These are phyloP conservation scores for Bovichtus diacanthus DNA, from an alignment of 2,797 vertebrate genomes.

Conservation along the genomic window DNA sequence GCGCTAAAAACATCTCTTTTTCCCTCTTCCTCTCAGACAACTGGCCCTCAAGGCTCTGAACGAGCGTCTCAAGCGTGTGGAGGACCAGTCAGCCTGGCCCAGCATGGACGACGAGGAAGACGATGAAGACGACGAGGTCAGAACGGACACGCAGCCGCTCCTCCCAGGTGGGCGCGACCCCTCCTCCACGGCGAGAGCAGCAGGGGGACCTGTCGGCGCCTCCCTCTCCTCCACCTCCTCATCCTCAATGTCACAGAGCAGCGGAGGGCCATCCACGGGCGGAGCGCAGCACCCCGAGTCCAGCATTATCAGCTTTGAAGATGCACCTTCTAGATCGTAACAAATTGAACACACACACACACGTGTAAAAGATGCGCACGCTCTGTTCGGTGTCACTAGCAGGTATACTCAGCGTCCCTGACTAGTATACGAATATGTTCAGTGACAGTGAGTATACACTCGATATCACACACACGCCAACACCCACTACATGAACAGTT, in stretches of 20 bases:
- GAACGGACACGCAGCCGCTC: slow-evolving; percentile 84
- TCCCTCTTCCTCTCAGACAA: slow-evolving; percentile 84
- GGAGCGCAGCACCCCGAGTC: slow-evolving; percentile 86
- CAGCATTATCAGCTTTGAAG: slow-evolving; percentile 95
- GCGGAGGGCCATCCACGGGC: slow-evolving; percentile 56
- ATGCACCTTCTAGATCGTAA: slow-evolving; percentile 91
- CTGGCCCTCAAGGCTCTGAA: slow-evolving; percentile 97
- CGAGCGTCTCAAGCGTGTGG: slow-evolving; percentile 95
- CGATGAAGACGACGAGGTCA: slow-evolving; percentile 90
- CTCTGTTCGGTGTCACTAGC: slow-evolving; percentile 50
- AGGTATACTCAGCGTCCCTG: slow-evolving; percentile 53
- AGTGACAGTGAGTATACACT: slow-evolving; percentile 51
- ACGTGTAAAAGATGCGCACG: slow-evolving; percentile 32
- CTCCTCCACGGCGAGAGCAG: slow-evolving; percentile 47
- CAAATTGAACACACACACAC: slow-evolving; percentile 38
- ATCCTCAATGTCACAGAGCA: slow-evolving; percentile 66
- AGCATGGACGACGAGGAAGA: slow-evolving; percentile 98
- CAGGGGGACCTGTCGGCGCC: slow-evolving; percentile 50
- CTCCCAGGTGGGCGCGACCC: slow-evolving; percentile 75
- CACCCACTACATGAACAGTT: slow-evolving; percentile 39
- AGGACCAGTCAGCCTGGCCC: slow-evolving; percentile 96
- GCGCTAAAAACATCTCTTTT: too few species aligned
- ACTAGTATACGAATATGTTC: slow-evolving; percentile 57
- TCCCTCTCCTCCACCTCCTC: slow-evolving; percentile 74
- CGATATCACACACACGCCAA: slow-evolving; percentile 37